Evolutionary conservation across 1,140 invertebrate genomes (phyloP).

Genomic region (Philopotamus ludificatus): DNA sequence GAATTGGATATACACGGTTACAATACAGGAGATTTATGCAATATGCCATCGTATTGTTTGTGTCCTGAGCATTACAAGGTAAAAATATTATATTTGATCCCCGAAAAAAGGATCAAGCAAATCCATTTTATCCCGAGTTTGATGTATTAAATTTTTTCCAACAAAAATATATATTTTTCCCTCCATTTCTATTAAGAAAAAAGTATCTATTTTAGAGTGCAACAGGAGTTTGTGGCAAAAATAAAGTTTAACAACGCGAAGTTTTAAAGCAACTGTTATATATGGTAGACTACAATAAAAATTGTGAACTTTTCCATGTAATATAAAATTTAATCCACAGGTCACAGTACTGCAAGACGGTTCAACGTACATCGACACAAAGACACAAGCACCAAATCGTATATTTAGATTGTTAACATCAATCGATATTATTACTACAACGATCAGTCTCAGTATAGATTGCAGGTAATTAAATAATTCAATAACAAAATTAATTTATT

Average conservation of each 20-base stretch:
- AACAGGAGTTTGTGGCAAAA: too few relatives aligned
- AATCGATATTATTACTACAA: slow-evolving; percentile 29
- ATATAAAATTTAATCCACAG: too few relatives aligned
- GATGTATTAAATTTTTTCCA: not conserved
- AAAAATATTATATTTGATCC: too few relatives aligned
- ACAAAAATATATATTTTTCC: not conserved
- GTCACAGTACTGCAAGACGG: slow-evolving; percentile 18
- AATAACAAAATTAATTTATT: not conserved
- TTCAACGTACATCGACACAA: slow-evolving; percentile 13
- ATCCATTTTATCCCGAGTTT: too few relatives aligned
- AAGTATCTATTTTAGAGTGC: not conserved
- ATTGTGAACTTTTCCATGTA: too few relatives aligned
- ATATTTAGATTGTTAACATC: slow-evolving; percentile 22
- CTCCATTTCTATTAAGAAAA: not conserved
- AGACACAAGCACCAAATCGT: slow-evolving; percentile 10
- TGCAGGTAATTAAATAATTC: too few relatives aligned
- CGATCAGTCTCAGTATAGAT: slow-evolving; percentile 8
- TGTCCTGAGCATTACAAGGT: slow-evolving; percentile 42
- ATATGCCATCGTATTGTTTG: slow-evolving; percentile 40
- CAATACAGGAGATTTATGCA: slow-evolving; percentile 41
- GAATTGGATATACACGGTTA: slow-evolving; percentile 21
- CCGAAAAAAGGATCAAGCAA: too few relatives aligned
- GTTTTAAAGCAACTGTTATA: too few relatives aligned
- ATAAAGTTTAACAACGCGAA: too few relatives aligned
- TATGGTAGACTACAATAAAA: too few relatives aligned